Base-by-base conservation (phyloP, 2,888 invertebrate species). In the Anthoptus insignis region DNA sequence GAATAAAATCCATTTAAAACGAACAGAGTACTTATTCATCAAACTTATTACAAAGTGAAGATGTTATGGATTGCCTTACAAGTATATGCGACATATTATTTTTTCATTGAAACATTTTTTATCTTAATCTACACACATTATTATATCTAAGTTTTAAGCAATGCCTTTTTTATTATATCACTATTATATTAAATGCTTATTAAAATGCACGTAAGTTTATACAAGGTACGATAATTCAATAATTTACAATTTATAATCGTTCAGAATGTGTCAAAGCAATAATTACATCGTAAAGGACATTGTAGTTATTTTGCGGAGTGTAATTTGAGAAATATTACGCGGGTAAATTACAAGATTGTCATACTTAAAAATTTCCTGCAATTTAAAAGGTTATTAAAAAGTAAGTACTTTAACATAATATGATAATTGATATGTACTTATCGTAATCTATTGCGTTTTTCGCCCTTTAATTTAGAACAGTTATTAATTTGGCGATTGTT, bases 401-500 rank as follows among this genome's bases (percentile, higher is more conserved):
- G n/a, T 39, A 16, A 16, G 39, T 8, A 39, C 1, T 16, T 39
- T 14, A 39, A 39, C 16, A 39, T 16, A 39, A n/a, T n/a, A n/a
- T n/a, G n/a, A n/a, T n/a, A n/a, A n/a, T n/a, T n/a, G n/a, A n/a
- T n/a, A n/a, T n/a, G n/a, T n/a, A n/a, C n/a, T n/a, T n/a, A n/a
- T n/a, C n/a, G 0, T 5, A 39, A 2, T 14, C 14, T 37, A 37
- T 37, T n/a, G 8, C 14, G 4, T 14, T 37, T 14, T 37, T 14
- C 14, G 1, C 37, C 14, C 14, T 14, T 42, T 0, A 42, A 42
- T 19, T 19, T 11, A 9, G 42, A 42, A 42, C 16, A 39, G 3
- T 42, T 11, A 42, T 37, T 56, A 56, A 9, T 39, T 34, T 2
- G 49, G 27, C 16, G 54, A 60, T 7, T 63, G 54, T 32, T 32